A percentile compares a stretch with the other conserved stretches of the same genome.
Evolutionary conservation across 2,113 vertebrate species (phyloP).

Genomic region (Nipponia nippon): DNA sequence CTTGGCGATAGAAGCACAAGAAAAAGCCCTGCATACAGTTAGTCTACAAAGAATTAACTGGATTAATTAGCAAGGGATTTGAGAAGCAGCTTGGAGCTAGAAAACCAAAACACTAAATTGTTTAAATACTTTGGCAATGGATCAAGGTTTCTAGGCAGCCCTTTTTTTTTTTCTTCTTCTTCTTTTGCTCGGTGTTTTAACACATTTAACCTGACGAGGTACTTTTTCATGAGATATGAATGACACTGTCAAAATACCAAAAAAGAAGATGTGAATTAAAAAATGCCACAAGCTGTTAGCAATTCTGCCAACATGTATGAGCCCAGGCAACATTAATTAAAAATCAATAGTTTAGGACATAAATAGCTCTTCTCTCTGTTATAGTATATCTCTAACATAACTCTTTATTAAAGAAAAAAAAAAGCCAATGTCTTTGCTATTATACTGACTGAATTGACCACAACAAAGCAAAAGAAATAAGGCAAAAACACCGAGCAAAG

Average conservation of each 20-base stretch:
- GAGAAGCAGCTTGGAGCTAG: conserved; percentile 82
- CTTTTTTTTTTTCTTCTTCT: conserved; percentile 66
- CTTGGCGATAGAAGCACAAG: conserved; percentile 65
- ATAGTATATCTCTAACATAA: conserved; percentile 72
- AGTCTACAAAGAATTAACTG: conserved; percentile 85
- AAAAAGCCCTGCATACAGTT: conserved; percentile 78
- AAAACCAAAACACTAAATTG: conserved; percentile 87
- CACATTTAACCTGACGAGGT: conserved; percentile 84
- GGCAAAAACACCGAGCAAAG: conserved; percentile 43
- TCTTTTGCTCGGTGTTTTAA: conserved; percentile 72
- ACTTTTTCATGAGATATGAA: conserved; percentile 79
- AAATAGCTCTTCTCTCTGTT: conserved; percentile 76
- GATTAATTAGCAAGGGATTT: conserved; percentile 87
- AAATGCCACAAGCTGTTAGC: conserved; percentile 85
- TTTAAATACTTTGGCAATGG: conserved; percentile 87
- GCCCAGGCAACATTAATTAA: conserved; percentile 82
- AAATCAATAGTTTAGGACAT: conserved; percentile 79
- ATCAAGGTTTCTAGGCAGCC: conserved; percentile 86
- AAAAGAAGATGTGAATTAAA: conserved; percentile 76
- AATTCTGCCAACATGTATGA: conserved; percentile 75
- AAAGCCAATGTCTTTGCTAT: conserved; percentile 59
- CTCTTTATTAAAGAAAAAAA: conserved; percentile 50
- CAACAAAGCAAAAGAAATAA: conserved; percentile 70
- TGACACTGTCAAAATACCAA: conserved; percentile 82
- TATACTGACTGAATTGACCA: conserved; percentile 68